Evolutionary conservation across 2,113 vertebrate genomes (phyloP).

Genomic region (Poicephalus meyeri): DNA sequence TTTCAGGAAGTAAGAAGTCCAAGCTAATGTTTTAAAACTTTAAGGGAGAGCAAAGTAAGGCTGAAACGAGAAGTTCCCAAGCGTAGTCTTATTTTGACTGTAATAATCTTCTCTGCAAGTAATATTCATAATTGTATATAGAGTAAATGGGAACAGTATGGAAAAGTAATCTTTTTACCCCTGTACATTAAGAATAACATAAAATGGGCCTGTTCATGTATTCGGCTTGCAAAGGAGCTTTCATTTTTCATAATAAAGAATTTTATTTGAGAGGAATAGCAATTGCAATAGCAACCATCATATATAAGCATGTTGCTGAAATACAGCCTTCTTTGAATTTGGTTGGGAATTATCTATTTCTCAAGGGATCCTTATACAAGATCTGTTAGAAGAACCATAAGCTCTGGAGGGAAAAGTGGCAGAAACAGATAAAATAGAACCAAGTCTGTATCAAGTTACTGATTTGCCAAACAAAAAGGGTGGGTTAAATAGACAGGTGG

Average conservation of each 20-base stretch:
- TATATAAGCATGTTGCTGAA: not conserved
- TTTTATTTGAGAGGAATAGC: not conserved
- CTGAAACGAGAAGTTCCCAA: not conserved
- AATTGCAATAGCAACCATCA: not conserved
- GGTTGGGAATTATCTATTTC: not conserved
- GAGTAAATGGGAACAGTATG: not conserved
- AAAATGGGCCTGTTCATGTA: not conserved
- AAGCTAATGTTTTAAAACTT: not conserved
- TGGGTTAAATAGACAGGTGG: not conserved
- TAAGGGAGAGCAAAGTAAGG: not conserved
- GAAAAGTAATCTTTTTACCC: not conserved
- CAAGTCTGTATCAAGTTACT: not conserved
- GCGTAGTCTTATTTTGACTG: not conserved
- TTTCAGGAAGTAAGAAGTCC: not conserved
- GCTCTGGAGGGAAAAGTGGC: not conserved
- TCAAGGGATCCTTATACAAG: not conserved
- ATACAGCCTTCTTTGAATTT: not conserved
- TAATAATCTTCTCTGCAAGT: not conserved
- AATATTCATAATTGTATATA: not conserved
- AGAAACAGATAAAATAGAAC: not conserved
- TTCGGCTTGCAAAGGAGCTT: not conserved
- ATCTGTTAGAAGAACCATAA: not conserved
- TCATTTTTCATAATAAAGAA: not conserved
- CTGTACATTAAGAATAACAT: not conserved
- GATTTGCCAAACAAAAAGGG: not conserved